These are phyloP conservation scores for Rhadina sibilatrix DNA, from an alignment of 2,113 vertebrate genomes.

Conservation along the genomic window DNA sequence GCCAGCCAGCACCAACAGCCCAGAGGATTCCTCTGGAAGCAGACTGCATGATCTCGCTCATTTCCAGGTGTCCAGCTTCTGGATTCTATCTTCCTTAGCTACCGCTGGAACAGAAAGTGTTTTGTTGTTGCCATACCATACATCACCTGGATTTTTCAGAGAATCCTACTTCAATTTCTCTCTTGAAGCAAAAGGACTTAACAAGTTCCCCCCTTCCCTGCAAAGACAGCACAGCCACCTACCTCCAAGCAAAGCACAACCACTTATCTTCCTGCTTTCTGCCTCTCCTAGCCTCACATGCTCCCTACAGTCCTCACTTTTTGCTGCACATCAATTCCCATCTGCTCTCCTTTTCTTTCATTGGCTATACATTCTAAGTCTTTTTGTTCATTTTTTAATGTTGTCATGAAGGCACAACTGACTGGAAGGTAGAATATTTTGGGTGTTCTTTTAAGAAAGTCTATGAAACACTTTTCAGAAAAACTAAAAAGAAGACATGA, in stretches of 20 bases:
- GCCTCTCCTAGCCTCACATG: neutral
- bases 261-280: neutral
- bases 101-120: neutral
- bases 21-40: neutral
- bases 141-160: neutral
- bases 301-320: neutral
- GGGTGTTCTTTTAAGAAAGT: neutral
- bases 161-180: neutral
- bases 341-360: neutral
- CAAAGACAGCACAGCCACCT: neutral
- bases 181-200: neutral
- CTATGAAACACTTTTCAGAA: neutral
- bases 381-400: constrained; percentile 17
- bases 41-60: neutral
- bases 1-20: neutral
- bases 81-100: neutral
- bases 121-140: neutral
- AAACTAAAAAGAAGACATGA: neutral
- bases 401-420: neutral
- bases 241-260: neutral
- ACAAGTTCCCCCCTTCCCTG: neutral
- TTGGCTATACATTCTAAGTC: neutral
- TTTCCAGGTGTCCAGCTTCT: neutral
- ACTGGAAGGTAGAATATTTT: neutral
- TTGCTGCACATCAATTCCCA: neutral